These are phyloP conservation scores for Coilia nasus DNA, from an alignment of 2,797 vertebrate genomes.

Conservation along the genomic window DNA sequence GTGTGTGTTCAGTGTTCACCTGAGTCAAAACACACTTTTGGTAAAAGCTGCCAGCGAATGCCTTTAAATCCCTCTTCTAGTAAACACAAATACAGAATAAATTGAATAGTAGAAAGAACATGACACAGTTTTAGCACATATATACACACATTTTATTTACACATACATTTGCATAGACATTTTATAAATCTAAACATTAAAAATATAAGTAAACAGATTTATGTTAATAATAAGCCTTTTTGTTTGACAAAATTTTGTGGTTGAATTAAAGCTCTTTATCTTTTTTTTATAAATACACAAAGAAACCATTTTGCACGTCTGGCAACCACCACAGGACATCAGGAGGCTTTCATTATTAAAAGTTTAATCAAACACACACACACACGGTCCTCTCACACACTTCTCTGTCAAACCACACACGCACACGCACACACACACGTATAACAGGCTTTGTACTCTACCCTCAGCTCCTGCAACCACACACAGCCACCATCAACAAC, in stretches of 20 bases:
- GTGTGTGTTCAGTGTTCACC: no score
- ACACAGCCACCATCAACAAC: not conserved
- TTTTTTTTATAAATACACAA: conserved; percentile 46
- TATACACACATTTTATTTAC: conserved; percentile 67
- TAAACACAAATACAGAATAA: not conserved
- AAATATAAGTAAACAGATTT: conserved; percentile 74
- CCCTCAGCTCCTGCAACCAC: not conserved
- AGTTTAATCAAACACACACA: not conserved
- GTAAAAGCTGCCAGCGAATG: not conserved
- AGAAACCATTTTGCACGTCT: conserved; percentile 23
- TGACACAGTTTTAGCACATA: conserved; percentile 42
- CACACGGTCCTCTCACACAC: not conserved
- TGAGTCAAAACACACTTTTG: not conserved
- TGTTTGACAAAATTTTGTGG: conserved; percentile 32
- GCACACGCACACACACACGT: not conserved
- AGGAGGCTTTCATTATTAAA: not conserved
- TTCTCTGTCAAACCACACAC: not conserved
- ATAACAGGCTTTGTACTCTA: not conserved
- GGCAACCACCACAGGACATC: not conserved
- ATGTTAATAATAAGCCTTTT: conserved; percentile 55
- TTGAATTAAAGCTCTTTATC: conserved; percentile 55
- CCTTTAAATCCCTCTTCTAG: no score
- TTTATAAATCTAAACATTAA: conserved; percentile 59
- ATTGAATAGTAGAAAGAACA: not conserved
- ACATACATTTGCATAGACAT: conserved; percentile 74